Percentiles rank a stretch among this genome's conserved stretches.
Conservation (phyloP, 2,113 vertebrate genomes). For the Tragulus kanchil region DNA sequence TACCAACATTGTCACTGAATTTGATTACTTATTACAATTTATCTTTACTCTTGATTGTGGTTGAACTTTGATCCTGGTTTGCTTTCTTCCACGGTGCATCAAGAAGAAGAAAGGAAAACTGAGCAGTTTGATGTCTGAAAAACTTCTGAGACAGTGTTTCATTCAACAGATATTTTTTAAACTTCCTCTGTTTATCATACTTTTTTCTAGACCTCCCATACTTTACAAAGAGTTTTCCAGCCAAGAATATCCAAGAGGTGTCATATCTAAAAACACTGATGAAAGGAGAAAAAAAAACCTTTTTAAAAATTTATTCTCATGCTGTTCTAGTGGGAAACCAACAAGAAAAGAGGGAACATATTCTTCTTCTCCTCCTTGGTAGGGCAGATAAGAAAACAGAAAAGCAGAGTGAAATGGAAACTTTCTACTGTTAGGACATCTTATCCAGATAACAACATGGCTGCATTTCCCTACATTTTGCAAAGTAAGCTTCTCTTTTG, state of each 20-base stretch:
- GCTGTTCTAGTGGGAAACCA: neutral
- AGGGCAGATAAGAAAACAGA: neutral
- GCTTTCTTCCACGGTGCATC: neutral
- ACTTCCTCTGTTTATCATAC: neutral
- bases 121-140: neutral
- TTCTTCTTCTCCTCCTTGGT: neutral
- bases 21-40: neutral
- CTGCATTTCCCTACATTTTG: neutral
- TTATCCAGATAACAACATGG: neutral
- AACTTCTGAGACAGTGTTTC: neutral
- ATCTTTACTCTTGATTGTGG: neutral
- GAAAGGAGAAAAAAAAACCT: neutral
- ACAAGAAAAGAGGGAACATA: neutral
- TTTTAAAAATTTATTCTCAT: neutral
- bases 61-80: neutral
- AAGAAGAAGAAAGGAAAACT: neutral
- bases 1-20: neutral
- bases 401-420: neutral
- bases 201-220: neutral
- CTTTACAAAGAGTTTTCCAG: neutral
- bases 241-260: neutral
- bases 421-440: neutral
- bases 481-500: neutral
- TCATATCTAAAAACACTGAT: neutral
- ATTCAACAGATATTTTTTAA: conserved; percentile 19